Conservation (phyloP, 1,140 invertebrate species). For the Andricus grossulariae region DNA sequence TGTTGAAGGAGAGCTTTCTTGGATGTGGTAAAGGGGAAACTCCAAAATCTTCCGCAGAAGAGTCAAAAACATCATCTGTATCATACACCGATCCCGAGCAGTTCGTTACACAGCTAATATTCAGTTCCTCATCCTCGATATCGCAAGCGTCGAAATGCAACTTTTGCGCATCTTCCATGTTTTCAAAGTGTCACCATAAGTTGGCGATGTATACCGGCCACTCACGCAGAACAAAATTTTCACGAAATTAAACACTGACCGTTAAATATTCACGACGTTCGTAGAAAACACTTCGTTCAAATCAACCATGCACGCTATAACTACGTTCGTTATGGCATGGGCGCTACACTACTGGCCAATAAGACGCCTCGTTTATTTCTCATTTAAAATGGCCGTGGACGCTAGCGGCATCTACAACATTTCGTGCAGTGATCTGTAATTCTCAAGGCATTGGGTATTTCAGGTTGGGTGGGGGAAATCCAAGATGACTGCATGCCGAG, state of each 20-base stretch:
- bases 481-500: no score
- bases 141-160: conserved; percentile 66
- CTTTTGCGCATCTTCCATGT: conserved; percentile 68
- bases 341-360: conserved; percentile 33
- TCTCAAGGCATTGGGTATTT: no score
- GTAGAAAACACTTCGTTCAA: conserved; percentile 53
- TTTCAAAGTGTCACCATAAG: conserved; percentile 54
- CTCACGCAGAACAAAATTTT: conserved; percentile 17
- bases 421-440: no score
- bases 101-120: conserved; percentile 66
- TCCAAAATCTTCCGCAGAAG: conserved; percentile 65
- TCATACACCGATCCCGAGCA: conserved; percentile 70
- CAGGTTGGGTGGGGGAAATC: no score
- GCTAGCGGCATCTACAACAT: no score
- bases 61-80: conserved; percentile 67
- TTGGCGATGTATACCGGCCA: conserved; percentile 9
- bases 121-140: conserved; percentile 69
- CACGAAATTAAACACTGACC: conserved; percentile 38
- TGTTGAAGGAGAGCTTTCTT: conserved; percentile 67
- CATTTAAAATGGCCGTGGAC: no score
- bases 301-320: conserved; percentile 49
- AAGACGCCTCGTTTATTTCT: not conserved
- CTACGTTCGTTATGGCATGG: conserved; percentile 65
- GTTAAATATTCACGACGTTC: conserved; percentile 37
- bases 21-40: conserved; percentile 62